A percentile compares a stretch with the other conserved stretches of the same genome.
phyloP scores from a whole-genome alignment of 2,113 vertebrate genomes.

The Vulpes ferrilata region DNA sequence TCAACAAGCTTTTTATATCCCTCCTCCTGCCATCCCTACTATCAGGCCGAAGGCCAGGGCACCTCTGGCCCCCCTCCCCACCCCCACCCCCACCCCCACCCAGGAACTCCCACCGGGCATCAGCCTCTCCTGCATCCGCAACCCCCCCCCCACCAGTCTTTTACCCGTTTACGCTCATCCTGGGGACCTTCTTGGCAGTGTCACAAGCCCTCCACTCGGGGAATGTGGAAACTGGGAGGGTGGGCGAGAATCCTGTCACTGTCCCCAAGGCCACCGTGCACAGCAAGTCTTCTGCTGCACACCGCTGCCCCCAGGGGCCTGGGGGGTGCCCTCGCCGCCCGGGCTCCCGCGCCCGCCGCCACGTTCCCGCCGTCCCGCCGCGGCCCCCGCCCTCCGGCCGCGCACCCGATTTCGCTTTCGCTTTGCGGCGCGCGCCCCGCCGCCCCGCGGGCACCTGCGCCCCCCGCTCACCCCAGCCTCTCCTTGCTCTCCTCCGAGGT shows the following conservation, averaged over 20 bases:
- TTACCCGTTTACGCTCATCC: background rate
- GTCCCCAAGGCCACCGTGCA: background rate
- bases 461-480: slow-evolving; percentile 92
- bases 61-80: no score
- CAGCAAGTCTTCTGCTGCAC: background rate
- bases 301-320: background rate
- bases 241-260: background rate
- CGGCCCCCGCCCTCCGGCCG: background rate
- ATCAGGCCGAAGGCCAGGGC: background rate
- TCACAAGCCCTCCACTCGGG: background rate
- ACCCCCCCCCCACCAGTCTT: background rate
- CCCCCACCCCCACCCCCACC: background rate
- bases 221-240: background rate
- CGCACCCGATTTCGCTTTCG: slow-evolving; percentile 69
- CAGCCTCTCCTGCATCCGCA: background rate
- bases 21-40: background rate
- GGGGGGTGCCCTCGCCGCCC: slow-evolving; percentile 38
- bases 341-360: background rate
- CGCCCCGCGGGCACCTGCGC: slow-evolving; percentile 31
- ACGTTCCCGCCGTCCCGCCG: background rate
- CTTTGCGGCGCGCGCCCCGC: background rate
- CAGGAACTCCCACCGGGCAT: background rate
- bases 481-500: slow-evolving; percentile 96
- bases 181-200: background rate
- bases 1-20: background rate